A percentile compares a stretch with the other conserved stretches of the same genome.
Evolutionary conservation across 2,797 vertebrate species (phyloP).

Genomic region (Buceros bicornis): DNA sequence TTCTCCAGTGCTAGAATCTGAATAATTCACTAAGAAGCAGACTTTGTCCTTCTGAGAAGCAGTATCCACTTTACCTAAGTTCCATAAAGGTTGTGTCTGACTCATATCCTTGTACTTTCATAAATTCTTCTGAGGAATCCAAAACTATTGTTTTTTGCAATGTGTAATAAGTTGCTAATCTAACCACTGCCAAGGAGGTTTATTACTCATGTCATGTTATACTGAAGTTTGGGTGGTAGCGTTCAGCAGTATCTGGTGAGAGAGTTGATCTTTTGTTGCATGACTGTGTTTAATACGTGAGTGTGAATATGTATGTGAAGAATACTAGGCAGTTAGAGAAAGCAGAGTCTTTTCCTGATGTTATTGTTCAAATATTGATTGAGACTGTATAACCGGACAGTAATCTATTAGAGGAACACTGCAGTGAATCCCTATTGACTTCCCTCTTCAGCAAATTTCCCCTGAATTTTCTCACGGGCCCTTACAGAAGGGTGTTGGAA

Average conservation of each 20-base stretch:
- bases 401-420: neutral
- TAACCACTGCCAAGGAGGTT: neutral
- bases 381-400: neutral
- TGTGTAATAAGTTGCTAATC: neutral
- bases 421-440: neutral
- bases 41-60: neutral
- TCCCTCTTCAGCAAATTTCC: neutral
- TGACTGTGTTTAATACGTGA: neutral
- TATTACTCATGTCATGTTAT: rapidly evolving
- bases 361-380: neutral
- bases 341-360: neutral
- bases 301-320: neutral
- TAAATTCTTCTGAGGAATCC: neutral
- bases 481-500: neutral
- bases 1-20: neutral
- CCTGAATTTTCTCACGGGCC: neutral
- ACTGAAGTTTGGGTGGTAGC: neutral
- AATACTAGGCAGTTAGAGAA: neutral
- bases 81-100: neutral
- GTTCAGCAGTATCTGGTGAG: neutral
- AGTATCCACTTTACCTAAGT: neutral
- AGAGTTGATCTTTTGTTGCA: neutral
- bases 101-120: neutral
- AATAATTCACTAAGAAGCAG: neutral
- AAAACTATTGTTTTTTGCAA: neutral